Base-by-base conservation (phyloP, 2,888 invertebrate species). In the Pediacus dermestoides region DNA sequence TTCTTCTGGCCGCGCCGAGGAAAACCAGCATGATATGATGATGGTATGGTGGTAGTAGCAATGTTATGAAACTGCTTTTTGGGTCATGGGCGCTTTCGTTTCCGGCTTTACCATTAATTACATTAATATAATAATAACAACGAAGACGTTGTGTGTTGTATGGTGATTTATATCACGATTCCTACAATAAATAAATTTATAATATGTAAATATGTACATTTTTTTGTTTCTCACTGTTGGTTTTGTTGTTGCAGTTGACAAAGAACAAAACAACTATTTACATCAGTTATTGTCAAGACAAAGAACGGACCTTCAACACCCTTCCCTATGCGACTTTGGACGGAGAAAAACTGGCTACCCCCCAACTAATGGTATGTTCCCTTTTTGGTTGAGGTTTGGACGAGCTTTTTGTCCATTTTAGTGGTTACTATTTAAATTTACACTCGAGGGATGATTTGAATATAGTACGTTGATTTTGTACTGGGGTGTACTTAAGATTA, bases 341-440 rank as follows among this genome's bases (percentile, higher is more conserved):
- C 50, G 62, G 55, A 78, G 79, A 68, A 79, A 76, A 63, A 78
- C 75, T 55, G 80, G 81, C 48, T 83, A 82, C 60, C 80, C 80
- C 44, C 73, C 75, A 43, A 75, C 75, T 47, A 75, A 75, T 67
- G 83, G 82, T 81, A 67, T 64, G 64, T 52, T 12, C 16, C n/a
- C n/a, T n/a, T n/a, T n/a, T n/a, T n/a, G n/a, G n/a, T n/a, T n/a
- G n/a, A n/a, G n/a, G n/a, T n/a, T n/a, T n/a, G n/a, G n/a, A n/a
- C n/a, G n/a, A n/a, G n/a, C n/a, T n/a, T n/a, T n/a, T n/a, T n/a
- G n/a, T n/a, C n/a, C n/a, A n/a, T n/a, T n/a, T n/a, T n/a, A n/a
- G n/a, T n/a, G n/a, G n/a, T n/a, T n/a, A n/a, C n/a, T n/a, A n/a
- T n/a, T n/a, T n/a, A n/a, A n/a, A n/a, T n/a, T n/a, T n/a, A n/a